Conservation (phyloP, 2,113 vertebrate genomes). For the Cebus imitator region DNA sequence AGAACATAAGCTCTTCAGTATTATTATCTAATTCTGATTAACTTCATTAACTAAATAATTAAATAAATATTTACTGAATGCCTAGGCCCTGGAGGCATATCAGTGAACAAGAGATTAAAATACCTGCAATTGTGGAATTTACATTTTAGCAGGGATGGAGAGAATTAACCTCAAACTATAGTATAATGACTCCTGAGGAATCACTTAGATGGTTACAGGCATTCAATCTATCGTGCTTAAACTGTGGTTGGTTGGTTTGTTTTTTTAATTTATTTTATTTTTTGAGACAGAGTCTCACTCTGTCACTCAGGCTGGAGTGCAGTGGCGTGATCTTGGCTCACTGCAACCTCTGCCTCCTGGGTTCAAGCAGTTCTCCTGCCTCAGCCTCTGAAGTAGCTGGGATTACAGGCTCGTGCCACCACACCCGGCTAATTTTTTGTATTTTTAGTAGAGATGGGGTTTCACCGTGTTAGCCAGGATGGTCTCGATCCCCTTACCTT, state of each 20-base stretch:
- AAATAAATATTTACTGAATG: background rate
- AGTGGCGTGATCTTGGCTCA: too few species aligned
- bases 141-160: background rate
- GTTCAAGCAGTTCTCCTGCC: too few species aligned
- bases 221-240: background rate
- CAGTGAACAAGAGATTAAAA: conserved; percentile 16
- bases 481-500: too few species aligned
- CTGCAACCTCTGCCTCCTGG: too few species aligned
- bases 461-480: too few species aligned
- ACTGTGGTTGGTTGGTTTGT: background rate
- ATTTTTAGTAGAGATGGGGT: too few species aligned
- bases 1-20: background rate
- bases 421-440: too few species aligned
- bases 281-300: too few species aligned
- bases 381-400: too few species aligned
- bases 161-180: background rate
- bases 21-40: background rate
- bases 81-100: background rate
- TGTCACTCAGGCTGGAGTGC: too few species aligned
- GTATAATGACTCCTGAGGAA: background rate
- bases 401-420: too few species aligned
- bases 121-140: background rate
- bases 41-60: conserved; percentile 9
- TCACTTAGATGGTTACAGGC: background rate
- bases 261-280: too few species aligned